These are phyloP conservation scores for Pterobdella sp. DNA, from an alignment of 2,888 invertebrate genomes.

Conservation along the genomic window DNA sequence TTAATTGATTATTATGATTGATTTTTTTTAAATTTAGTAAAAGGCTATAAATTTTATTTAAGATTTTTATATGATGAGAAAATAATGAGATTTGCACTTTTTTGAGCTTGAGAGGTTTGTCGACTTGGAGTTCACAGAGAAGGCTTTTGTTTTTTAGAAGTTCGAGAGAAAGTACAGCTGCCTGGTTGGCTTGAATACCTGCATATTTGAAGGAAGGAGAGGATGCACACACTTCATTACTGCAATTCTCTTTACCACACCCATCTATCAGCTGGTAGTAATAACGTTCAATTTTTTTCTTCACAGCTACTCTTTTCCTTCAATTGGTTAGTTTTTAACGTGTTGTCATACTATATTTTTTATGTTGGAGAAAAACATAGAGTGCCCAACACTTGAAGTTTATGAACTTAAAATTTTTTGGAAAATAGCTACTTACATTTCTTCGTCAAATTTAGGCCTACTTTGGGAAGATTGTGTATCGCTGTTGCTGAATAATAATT, in stretches of 20 bases:
- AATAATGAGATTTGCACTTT: neutral
- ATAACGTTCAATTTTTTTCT: conserved; percentile 74
- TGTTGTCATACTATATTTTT: too few relatives aligned
- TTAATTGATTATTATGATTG: neutral
- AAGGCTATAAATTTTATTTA: neutral
- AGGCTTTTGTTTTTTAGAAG: conserved; percentile 74
- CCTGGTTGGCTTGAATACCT: conserved; percentile 74
- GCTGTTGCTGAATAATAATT: neutral
- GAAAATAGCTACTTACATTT: neutral
- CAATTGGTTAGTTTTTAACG: neutral
- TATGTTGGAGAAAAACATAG: too few relatives aligned
- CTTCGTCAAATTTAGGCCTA: neutral
- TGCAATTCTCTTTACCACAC: conserved; percentile 79
- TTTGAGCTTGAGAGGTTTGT: neutral
- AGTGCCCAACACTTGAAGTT: too few relatives aligned
- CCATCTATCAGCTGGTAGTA: conserved; percentile 85
- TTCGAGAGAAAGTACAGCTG: conserved; percentile 79
- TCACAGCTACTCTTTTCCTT: conserved; percentile 58
- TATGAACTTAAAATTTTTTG: conserved; percentile 8
- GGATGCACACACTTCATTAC: conserved; percentile 79
- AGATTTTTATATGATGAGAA: neutral
- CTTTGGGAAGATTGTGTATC: neutral
- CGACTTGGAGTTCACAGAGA: conserved; percentile 60
- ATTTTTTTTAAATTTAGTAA: neutral
- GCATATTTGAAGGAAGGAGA: conserved; percentile 53